Evolutionary conservation across 2,888 invertebrate genomes (phyloP), one percentile per base, ranked within the genome.

Genomic region (Ophraella communa): DNA sequence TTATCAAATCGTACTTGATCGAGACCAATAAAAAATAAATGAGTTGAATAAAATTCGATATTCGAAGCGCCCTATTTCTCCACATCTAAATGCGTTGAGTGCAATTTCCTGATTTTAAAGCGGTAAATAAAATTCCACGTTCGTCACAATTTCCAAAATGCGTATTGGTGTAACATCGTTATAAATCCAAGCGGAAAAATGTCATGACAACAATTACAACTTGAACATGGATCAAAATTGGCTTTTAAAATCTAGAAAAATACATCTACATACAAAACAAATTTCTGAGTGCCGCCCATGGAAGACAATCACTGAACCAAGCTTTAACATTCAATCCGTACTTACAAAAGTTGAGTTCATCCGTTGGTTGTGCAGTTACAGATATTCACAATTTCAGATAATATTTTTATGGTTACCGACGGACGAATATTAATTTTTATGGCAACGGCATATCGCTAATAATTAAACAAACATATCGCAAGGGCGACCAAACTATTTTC

Each of bases 371-470:
- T 18, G 30, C 35, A 42, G 21, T 58, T 39, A 21, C 39, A 24
- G 51, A 51, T 59, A 42, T 42, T 59, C 59, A 59, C 39, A 59
- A 51, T 59, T 59, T 59, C 51, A 59, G 58, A 59, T 59, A 56
- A 56, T 44, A 59, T 51, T 51, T 51, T 27, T 51, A 51, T 17
- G 49, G 24, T 24, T 10, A 21, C 14, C 23, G 24, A 23, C 49
- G 3, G n/a, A 51, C 27, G 5, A 45, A 27, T 42, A 45, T 56
- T 44, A 45, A 10, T 18, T 45, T 54, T 35, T 54, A 54, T 39
- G 7, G 20, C 7, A 7, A 21, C n/a, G 20, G 21, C 39, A n/a
- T 27, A 49, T 49, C n/a, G 49, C 27, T 24, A n/a, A 24, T 49
- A 49, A 49, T 49, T 45, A 10, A 45, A 20, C 5, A 45, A 11